Percentiles rank a stretch among this genome's conserved stretches.
Conservation (phyloP, 1,140 invertebrate species). For the Zophobas atratus region DNA sequence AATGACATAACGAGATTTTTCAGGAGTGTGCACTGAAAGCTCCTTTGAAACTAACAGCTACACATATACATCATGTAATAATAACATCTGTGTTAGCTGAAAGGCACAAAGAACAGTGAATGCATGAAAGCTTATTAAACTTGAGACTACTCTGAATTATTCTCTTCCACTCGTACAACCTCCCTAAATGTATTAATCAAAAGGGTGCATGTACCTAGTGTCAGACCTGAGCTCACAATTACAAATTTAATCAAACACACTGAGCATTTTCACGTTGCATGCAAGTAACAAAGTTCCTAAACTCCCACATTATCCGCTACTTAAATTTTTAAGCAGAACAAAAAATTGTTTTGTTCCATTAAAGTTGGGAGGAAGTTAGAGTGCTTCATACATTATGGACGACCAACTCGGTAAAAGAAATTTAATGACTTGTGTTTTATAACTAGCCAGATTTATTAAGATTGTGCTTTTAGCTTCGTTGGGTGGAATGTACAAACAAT, state of each 20-base stretch:
- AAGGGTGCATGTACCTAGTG: too few relatives aligned
- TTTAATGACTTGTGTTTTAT: constrained; percentile 27
- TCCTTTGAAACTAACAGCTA: background rate
- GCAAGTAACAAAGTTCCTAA: background rate
- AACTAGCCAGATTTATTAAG: constrained; percentile 24
- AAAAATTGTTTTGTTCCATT: constrained; percentile 43
- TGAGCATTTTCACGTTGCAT: background rate
- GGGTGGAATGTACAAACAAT: too few relatives aligned
- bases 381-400: constrained; percentile 37
- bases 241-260: too few relatives aligned
- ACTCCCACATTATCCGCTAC: background rate
- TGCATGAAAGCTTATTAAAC: constrained; percentile 29
- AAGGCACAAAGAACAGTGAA: constrained; percentile 21
- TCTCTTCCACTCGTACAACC: background rate
- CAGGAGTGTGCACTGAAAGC: background rate
- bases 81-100: constrained; percentile 7
- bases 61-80: background rate
- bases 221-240: too few relatives aligned
- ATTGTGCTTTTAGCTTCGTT: background rate
- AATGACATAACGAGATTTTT: background rate
- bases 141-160: constrained; percentile 30
- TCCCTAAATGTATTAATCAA: too few relatives aligned
- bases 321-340: constrained; percentile 24
- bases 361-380: constrained; percentile 32
- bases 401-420: background rate